A percentile compares a stretch with the other conserved stretches of the same genome.
Evolutionary conservation across 2,113 vertebrate genomes (phyloP).

Genomic region (Tenebrosternarchus preto): DNA sequence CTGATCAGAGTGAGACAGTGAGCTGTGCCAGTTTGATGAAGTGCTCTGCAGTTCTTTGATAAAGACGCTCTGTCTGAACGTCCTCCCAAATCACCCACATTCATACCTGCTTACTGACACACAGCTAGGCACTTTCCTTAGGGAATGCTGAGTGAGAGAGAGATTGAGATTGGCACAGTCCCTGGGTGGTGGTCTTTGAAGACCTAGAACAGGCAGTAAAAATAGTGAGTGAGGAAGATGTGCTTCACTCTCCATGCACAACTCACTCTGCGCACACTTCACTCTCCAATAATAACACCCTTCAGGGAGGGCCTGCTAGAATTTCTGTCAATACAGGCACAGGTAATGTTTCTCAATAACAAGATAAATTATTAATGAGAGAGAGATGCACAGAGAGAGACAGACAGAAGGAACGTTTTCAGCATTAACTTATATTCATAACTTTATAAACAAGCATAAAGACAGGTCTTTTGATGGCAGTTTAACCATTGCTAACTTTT

Average conservation of each 20-base stretch:
- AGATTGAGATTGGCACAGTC: slow-evolving; percentile 49
- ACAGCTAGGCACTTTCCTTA: slow-evolving; percentile 14
- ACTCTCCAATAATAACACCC: slow-evolving; percentile 72
- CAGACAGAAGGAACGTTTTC: slow-evolving; percentile 51
- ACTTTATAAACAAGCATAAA: slow-evolving; percentile 40
- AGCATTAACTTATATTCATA: slow-evolving; percentile 64
- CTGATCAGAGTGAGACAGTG: slow-evolving; percentile 35
- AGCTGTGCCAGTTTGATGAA: slow-evolving; percentile 35
- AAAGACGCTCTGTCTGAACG: slow-evolving; percentile 43
- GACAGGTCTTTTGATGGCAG: slow-evolving; percentile 43
- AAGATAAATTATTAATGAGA: slow-evolving; percentile 74
- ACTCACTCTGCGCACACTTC: slow-evolving; percentile 30
- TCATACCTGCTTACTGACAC: slow-evolving; percentile 40
- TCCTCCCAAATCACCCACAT: slow-evolving; percentile 37
- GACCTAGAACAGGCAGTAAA: slow-evolving; percentile 61
- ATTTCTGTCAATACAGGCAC: slow-evolving; percentile 74
- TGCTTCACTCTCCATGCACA: slow-evolving; percentile 37
- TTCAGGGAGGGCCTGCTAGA: slow-evolving; percentile 68
- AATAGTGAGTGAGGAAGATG: slow-evolving; percentile 59
- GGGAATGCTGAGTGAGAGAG: too few relatives aligned
- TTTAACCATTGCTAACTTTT: too few relatives aligned
- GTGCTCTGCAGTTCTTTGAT: slow-evolving; percentile 52
- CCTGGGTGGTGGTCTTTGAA: slow-evolving; percentile 50
- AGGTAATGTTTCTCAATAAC: slow-evolving; percentile 75
- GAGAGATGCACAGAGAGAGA: slow-evolving; percentile 54